Evolutionary conservation across 2,888 invertebrate genomes (phyloP), one percentile per base, ranked within the genome.

Genomic region (Neelides folsomi): DNA sequence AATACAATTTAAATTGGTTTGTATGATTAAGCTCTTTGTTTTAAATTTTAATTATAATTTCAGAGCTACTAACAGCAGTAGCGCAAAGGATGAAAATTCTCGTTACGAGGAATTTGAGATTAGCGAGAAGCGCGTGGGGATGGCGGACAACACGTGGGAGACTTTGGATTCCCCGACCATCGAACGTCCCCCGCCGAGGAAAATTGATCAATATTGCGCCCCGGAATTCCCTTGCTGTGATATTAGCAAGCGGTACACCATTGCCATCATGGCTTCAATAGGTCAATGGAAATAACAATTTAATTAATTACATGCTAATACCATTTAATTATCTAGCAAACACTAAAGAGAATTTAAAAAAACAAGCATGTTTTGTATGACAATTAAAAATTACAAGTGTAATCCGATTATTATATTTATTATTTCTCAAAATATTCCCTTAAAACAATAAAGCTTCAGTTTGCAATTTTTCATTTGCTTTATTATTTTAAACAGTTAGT

Each of bases 181-280:
- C 20, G 85, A 87, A 67, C 76, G 86, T 61, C 89, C 89, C 46
- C 86, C 87, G 16, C 77, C 87, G 57, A 78, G 89, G 58, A 81
- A 83, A 67, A 83, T 90, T 72, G 89, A 90, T 70, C 84, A 86
- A 72, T 89, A 89, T 71, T 76, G 86, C 66, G 80, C 78, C 66
- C 87, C 90, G 34, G 87, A 90, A 72, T 83, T 83, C 67, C 88
- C 89, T 0, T 88, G 88, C 69, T 69, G 67, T 58, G 67, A 68
- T 58, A 73, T 92, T 66, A 79, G 79, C 62, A 87, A 89, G 68
- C 80, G 92, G 61, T 89, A 83, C 72, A 90, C 90, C 12, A 83
- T 89, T 58, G 87, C 89, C 50, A 71, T 86, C 57, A 77, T 90
- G 68, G 86, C 88, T 15, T 88, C 88, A 69, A 70, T 87, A 67